These are phyloP conservation scores for Protodeltote pygarga DNA, from an alignment of 2,888 invertebrate species.

Conservation along the genomic window DNA sequence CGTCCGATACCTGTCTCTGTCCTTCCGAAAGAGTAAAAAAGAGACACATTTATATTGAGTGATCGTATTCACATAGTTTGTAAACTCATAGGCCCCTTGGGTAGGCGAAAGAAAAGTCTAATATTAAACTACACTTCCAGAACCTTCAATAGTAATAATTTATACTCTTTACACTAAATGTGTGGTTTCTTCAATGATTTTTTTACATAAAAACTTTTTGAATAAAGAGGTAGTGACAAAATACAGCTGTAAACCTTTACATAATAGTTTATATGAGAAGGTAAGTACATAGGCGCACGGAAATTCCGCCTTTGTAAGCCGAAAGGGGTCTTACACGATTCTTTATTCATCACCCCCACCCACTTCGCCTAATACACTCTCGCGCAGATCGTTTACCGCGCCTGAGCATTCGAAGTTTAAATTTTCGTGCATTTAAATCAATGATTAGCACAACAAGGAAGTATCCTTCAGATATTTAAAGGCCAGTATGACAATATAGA, in stretches of 20 bases:
- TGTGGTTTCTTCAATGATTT: too few relatives aligned
- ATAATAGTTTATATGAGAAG: conserved; percentile 3
- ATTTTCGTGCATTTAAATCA: conserved; percentile 25
- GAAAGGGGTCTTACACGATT: conserved; percentile 26
- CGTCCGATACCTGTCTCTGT: too few relatives aligned
- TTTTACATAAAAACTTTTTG: background rate
- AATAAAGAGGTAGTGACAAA: background rate
- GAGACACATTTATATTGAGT: too few relatives aligned
- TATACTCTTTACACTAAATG: too few relatives aligned
- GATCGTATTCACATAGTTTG: too few relatives aligned
- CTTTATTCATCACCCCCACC: conserved; percentile 3
- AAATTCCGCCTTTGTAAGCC: conserved; percentile 25
- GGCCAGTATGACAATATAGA: background rate
- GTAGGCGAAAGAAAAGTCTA: too few relatives aligned
- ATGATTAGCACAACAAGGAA: conserved; percentile 24
- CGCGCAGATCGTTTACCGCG: conserved; percentile 17
- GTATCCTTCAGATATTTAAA: conserved; percentile 14
- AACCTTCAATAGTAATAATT: too few relatives aligned
- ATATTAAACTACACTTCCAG: too few relatives aligned
- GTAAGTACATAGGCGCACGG: conserved; percentile 3
- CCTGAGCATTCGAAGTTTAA: conserved; percentile 24
- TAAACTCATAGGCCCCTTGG: too few relatives aligned
- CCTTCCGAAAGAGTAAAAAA: too few relatives aligned
- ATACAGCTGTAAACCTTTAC: conserved; percentile 7
- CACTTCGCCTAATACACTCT: conserved; percentile 3